Percentiles rank a stretch among this genome's conserved stretches.
These are phyloP conservation scores for Mayetiola destructor DNA, from an alignment of 2,888 invertebrate genomes.

Conservation along the genomic window DNA sequence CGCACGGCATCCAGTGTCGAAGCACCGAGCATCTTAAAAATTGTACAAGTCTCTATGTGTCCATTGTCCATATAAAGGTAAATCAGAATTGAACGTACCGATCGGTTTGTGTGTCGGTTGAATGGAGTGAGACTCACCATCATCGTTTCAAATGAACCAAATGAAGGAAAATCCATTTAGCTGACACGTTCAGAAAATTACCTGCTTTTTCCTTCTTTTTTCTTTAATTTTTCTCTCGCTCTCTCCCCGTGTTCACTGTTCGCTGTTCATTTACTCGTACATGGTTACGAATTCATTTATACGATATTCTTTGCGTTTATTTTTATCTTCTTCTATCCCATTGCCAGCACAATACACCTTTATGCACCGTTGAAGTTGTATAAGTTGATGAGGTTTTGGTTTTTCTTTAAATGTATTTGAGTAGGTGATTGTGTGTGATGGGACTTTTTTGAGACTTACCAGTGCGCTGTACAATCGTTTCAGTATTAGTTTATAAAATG, in stretches of 20 bases:
- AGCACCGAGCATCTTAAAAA: conserved; percentile 7
- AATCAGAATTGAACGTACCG: conserved; percentile 4
- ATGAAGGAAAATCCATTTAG: neutral
- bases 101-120: neutral
- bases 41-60: neutral
- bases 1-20: too few species aligned
- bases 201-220: neutral
- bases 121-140: neutral
- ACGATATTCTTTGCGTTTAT: too few species aligned
- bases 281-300: too few species aligned
- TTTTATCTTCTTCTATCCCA: neutral
- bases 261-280: neutral
- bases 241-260: too few species aligned
- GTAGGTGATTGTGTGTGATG: neutral
- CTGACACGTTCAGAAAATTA: neutral
- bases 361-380: neutral
- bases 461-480: neutral
- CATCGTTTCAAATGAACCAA: too few species aligned
- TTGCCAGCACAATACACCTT: neutral
- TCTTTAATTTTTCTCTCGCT: neutral
- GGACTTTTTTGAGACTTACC: conserved; percentile 7
- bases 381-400: neutral
- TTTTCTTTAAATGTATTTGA: too few species aligned
- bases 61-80: neutral
- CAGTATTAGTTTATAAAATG: conserved; percentile 11